Percentiles rank a stretch among this genome's conserved stretches.
These are phyloP conservation scores for Margarornis squamiger DNA, from an alignment of 2,797 vertebrate genomes.

Conservation along the genomic window DNA sequence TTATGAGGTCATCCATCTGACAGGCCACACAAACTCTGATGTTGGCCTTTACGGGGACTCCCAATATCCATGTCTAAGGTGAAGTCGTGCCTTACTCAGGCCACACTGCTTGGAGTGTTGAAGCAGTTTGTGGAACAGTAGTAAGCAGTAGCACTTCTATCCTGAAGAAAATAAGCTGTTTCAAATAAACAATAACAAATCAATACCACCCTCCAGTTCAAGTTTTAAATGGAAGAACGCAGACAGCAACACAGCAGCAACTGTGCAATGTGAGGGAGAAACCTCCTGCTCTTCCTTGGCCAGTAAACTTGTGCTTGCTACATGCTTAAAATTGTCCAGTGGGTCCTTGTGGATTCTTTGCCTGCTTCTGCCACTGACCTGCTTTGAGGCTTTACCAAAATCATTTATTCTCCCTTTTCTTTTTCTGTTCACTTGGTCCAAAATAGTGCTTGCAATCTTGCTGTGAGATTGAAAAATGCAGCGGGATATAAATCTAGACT, in stretches of 20 bases:
- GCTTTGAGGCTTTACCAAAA: not conserved
- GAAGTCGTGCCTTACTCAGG: not conserved
- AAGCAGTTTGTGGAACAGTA: not conserved
- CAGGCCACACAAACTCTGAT: not conserved
- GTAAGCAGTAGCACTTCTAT: not conserved
- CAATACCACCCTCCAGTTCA: not conserved
- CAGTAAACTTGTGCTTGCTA: not conserved
- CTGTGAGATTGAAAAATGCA: not conserved
- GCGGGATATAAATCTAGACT: not conserved
- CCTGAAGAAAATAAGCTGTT: not conserved
- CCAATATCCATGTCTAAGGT: not conserved
- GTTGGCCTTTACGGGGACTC: not conserved
- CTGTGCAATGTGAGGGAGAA: not conserved
- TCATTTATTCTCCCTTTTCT: not conserved
- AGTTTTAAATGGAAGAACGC: not conserved
- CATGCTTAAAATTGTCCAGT: not conserved
- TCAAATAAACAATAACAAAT: not conserved
- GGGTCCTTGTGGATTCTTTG: not conserved
- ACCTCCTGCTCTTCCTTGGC: not conserved
- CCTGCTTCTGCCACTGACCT: not conserved
- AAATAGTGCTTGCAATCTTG: not conserved
- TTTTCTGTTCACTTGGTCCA: not conserved
- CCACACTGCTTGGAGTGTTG: not conserved
- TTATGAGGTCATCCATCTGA: not conserved
- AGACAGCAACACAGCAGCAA: not conserved